Conservation (phyloP, 2,797 vertebrate genomes). For the Tapirus indicus region DNA sequence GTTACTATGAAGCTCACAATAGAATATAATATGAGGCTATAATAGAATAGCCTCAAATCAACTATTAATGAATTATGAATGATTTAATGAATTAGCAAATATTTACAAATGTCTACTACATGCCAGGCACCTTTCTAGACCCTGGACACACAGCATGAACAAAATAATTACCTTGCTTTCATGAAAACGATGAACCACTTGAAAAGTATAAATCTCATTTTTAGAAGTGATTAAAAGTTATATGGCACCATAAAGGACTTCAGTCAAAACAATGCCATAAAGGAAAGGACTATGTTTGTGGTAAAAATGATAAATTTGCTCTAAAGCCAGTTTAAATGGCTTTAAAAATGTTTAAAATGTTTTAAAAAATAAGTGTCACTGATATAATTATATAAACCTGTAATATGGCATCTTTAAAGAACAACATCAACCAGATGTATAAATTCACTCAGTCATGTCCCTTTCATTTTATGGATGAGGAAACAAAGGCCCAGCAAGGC, state of each 20-base stretch:
- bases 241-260: not conserved
- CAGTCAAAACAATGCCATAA: not conserved
- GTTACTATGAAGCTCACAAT: not conserved
- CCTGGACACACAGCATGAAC: not conserved
- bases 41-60: slow-evolving; percentile 3
- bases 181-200: slow-evolving; percentile 24
- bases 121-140: not conserved
- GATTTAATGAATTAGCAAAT: slow-evolving; percentile 46
- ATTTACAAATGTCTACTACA: not conserved
- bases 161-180: not conserved
- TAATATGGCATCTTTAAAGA: not conserved
- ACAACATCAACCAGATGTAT: not conserved
- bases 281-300: not conserved
- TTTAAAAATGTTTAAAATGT: not conserved
- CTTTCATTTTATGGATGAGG: not conserved
- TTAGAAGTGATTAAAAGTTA: slow-evolving; percentile 18
- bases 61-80: not conserved
- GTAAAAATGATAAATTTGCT: not conserved
- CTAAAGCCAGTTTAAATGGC: not conserved
- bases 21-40: not conserved
- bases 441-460: not conserved
- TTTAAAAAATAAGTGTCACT: not conserved
- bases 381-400: not conserved
- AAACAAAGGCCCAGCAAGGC: not conserved
- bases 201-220: slow-evolving; percentile 8